phyloP scores from a whole-genome alignment of 2,797 vertebrate species.

The Austrolebias charrua region DNA sequence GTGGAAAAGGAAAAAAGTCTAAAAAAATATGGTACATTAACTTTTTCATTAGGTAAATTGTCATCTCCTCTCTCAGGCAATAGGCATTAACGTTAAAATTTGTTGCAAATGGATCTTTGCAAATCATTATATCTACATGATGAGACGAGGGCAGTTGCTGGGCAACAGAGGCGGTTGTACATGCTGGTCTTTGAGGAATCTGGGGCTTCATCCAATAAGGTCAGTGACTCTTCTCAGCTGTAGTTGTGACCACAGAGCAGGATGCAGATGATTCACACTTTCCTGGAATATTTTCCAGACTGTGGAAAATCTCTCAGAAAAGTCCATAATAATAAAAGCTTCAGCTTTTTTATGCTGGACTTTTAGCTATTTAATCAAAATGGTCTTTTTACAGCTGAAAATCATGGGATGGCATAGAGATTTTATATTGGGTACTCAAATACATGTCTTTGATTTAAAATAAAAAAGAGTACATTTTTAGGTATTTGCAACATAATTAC shows the following conservation, averaged over 20 bases:
- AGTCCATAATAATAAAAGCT: conserved; percentile 3
- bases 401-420: not conserved
- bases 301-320: conserved; percentile 16
- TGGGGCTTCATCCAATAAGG: conserved; percentile 44
- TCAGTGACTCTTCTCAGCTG: conserved; percentile 45
- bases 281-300: conserved; percentile 25
- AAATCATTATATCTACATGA: conserved; percentile 22
- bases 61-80: not conserved
- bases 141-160: conserved; percentile 56
- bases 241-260: conserved; percentile 45
- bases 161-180: conserved; percentile 54
- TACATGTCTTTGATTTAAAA: not conserved
- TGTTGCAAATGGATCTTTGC: not conserved
- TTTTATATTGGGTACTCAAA: not conserved
- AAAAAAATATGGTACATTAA: not conserved
- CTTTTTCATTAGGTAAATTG: conserved; percentile 5
- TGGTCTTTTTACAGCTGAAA: not conserved
- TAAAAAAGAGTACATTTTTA: not conserved
- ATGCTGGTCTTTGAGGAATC: conserved; percentile 49
- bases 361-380: conserved; percentile 12
- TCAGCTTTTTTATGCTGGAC: conserved; percentile 2
- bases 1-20: not conserved
- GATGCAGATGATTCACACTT: conserved; percentile 23
- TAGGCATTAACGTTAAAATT: conserved; percentile 21
- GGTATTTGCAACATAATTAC: too few species aligned